Evolutionary conservation across 2,113 vertebrate genomes (phyloP), one percentile per base, ranked within the genome.

Genomic region (Crotalus tigris): DNA sequence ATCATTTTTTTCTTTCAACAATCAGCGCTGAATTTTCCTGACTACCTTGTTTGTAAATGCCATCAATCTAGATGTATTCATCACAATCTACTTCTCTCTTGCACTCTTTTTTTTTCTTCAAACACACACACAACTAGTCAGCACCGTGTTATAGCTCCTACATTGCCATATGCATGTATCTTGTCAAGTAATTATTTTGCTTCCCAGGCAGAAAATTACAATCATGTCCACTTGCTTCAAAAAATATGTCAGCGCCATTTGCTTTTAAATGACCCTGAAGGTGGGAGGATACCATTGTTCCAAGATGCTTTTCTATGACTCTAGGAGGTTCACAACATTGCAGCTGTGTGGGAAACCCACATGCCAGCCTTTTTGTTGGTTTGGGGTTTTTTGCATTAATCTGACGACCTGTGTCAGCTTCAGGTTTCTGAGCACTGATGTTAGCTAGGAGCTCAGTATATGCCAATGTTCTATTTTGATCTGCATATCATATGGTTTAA

Each of bases 1-100:
- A 23, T 92, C 94, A 85, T 96, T 95, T 97, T 96, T 96, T 95
- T 97, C 94, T 96, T 53, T 94, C 96, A 94, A 96, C 96, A 97
- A 97, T 98, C 97, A 96, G 96, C 97, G 97, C 95, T 97, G 97
- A 98, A 97, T 98, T 97, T 88, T 94, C 88, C 23, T 69, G 96
- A 92, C 94, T 87, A 10, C 96, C 44, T 29, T 96, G 96, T 96
- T 96, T 97, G 95, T 95, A 90, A 93, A 93, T 94, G 95, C 96
- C 94, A 91, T 93, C 95, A 96, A 97, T 97, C 95, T 95, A 64
- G 29, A 96, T 92, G 94, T 86, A 96, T 95, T 96, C 24, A 1
- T 57, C 0, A 90, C 91, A 89, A 49, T 46, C 92, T 55, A 17
- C 33, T 46, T 89, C 59, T 57, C 23, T 58, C 29, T 0, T 75